These are phyloP conservation scores for Erinaceus europaeus DNA, from an alignment of 2,113 vertebrate genomes.

Conservation along the genomic window DNA sequence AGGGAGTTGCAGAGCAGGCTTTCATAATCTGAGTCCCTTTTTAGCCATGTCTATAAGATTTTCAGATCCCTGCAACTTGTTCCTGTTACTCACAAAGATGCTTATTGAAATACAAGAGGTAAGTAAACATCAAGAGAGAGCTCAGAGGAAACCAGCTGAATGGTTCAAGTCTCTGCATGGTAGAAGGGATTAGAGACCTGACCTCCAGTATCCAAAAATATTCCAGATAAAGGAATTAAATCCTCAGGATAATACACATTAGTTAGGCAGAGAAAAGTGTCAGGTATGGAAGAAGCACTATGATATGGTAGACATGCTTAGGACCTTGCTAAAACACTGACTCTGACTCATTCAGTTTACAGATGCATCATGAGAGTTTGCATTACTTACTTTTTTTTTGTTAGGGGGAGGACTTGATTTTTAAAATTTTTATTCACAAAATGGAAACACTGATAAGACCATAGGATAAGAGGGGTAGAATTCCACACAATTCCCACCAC, in stretches of 20 bases:
- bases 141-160: slow-evolving; percentile 31
- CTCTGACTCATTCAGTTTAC: neutral
- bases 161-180: slow-evolving; percentile 8
- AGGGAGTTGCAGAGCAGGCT: slow-evolving; percentile 22
- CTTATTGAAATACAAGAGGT: slow-evolving; percentile 54
- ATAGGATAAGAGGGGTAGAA: too few species aligned
- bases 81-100: slow-evolving; percentile 67
- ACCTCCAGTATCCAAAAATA: slow-evolving; percentile 38
- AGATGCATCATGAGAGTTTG: neutral
- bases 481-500: too few species aligned
- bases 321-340: neutral
- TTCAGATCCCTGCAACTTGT: slow-evolving; percentile 36
- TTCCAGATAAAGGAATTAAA: slow-evolving; percentile 1
- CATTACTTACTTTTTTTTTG: too few species aligned
- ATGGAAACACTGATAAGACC: too few species aligned
- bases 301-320: neutral
- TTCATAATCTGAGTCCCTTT: slow-evolving; percentile 33
- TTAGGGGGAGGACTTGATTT: too few species aligned
- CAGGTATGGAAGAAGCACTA: neutral
- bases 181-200: slow-evolving; percentile 30
- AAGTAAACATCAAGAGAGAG: slow-evolving; percentile 41
- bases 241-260: neutral
- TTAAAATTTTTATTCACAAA: too few species aligned
- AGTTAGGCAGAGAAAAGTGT: neutral
- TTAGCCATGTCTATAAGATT: slow-evolving; percentile 44